Conservation (phyloP, 2,113 vertebrate genomes). For the Prunella fulvescens region DNA sequence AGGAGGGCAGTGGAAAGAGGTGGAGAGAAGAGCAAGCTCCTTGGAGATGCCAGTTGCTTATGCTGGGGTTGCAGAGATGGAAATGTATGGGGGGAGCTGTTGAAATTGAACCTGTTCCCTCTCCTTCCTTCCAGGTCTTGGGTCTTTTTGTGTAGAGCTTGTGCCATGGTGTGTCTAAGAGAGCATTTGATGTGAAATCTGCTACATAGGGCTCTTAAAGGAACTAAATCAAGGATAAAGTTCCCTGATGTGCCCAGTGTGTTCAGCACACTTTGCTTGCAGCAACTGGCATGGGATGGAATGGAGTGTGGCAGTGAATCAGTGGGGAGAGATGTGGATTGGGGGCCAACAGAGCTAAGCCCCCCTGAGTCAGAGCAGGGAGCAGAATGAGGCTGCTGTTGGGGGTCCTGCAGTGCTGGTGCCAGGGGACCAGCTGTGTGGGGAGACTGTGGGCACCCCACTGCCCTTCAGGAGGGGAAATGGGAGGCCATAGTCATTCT, state of each 20-base stretch:
- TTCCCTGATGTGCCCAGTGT: rapidly evolving
- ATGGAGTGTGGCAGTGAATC: rapidly evolving
- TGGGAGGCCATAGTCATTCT: rapidly evolving
- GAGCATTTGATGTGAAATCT: neutral
- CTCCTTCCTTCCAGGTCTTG: neutral
- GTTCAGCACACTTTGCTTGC: neutral
- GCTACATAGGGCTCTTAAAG: neutral
- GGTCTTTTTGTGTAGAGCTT: neutral
- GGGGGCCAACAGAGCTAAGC: neutral
- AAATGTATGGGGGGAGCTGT: rapidly evolving
- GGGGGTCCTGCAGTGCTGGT: neutral
- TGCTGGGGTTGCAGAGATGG: neutral
- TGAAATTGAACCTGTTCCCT: neutral
- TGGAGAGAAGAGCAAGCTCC: neutral
- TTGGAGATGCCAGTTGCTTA: rapidly evolving
- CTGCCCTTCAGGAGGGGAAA: neutral
- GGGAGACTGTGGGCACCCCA: neutral
- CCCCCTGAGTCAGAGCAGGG: neutral
- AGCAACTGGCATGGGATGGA: neutral
- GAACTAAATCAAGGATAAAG: neutral
- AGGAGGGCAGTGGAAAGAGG: rapidly evolving
- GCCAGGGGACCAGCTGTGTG: rapidly evolving
- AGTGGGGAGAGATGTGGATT: neutral
- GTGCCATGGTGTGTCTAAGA: rapidly evolving
- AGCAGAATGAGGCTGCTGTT: neutral